Base-by-base conservation (phyloP, 2,113 vertebrate species). In the Hipposideros armiger region DNA sequence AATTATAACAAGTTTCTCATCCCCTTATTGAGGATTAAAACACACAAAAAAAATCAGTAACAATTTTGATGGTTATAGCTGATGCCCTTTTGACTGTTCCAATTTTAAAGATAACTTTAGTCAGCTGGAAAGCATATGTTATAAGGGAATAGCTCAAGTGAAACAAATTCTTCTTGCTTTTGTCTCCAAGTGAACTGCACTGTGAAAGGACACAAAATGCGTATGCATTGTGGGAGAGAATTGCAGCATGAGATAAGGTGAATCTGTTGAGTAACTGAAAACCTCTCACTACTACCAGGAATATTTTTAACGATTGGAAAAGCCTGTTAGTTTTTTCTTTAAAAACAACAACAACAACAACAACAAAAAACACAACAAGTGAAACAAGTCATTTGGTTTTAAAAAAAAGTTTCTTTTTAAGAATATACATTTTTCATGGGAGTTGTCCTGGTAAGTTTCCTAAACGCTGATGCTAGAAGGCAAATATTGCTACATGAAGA, bases 111-210 rank as follows among this genome's bases (percentile, higher is more conserved):
- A 96, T 96, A 96, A 97, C 96, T 97, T 97, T 98, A 98, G 97
- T 98, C 97, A 98, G 96, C 98, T 98, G 97, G 98, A 98, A 98
- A 98, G 95, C 97, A 78, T 97, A 94, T 97, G 92, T 97, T 98
- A 98, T 98, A 98, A 98, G 96, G 87, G 88, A 98, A 86, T 87
- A 99, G 97, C 96, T 99, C 98, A 98, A 97, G 97, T 98, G 98
- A 98, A 98, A 98, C 98, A 98, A 98, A 99, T 98, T 98, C 95
- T 95, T 97, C 93, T 97, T 98, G 97, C 98, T 98, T 98, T 98
- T 99, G 98, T 98, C 98, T 98, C 95, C 96, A 97, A 98, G 98
- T 98, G 97, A 98, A 98, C 97, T 97, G 97, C 94, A 54, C 85
- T 98, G 98, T 98, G 97, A 98, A 98, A 98, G 97, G 96, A 98